These are phyloP conservation scores for Agapornis canus DNA, from an alignment of 2,797 vertebrate species.

Conservation along the genomic window DNA sequence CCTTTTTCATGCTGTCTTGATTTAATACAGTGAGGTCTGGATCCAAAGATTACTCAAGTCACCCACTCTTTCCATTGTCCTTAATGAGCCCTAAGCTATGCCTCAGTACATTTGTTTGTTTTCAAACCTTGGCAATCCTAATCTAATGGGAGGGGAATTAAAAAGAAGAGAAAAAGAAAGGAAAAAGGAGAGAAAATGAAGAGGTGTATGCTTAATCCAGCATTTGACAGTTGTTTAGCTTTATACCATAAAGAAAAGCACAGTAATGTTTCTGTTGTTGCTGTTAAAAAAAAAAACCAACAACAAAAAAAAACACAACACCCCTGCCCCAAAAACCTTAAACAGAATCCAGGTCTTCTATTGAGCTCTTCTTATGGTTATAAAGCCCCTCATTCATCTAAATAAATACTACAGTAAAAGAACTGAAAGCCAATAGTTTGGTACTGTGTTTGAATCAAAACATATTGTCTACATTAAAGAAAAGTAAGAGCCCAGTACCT, in stretches of 20 bases:
- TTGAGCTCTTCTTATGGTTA: background rate
- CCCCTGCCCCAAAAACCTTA: background rate
- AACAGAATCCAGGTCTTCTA: background rate
- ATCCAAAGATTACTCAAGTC: background rate
- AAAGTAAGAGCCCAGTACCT: background rate
- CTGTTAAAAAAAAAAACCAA: background rate
- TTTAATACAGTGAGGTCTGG: background rate
- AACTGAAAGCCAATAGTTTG: background rate
- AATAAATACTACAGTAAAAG: background rate
- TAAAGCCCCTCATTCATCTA: background rate
- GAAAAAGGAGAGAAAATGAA: background rate
- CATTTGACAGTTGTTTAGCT: background rate
- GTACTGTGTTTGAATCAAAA: background rate
- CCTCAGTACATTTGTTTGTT: background rate
- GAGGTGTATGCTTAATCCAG: background rate
- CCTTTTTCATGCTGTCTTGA: background rate
- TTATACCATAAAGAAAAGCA: background rate
- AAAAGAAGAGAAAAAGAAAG: background rate
- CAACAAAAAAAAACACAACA: background rate
- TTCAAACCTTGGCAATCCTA: background rate
- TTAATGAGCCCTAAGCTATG: background rate
- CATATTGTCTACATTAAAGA: background rate
- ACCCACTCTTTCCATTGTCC: background rate
- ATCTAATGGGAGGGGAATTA: background rate
- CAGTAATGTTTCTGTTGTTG: background rate